phyloP scores from a whole-genome alignment of 1,140 invertebrate genomes.

The Pseudomyrmex dendroicus region DNA sequence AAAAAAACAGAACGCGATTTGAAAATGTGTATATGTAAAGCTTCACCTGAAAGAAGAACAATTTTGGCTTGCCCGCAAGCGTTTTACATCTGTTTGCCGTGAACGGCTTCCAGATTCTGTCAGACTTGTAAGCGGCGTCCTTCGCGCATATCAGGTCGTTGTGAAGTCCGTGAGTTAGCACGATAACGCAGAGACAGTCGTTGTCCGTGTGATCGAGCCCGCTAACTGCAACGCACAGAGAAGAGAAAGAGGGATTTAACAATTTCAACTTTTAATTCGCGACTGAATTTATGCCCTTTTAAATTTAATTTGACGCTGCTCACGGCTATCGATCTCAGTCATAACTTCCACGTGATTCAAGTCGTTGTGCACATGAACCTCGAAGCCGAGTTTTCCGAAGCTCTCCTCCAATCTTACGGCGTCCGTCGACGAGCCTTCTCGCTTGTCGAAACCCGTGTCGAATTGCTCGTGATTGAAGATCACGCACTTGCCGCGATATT shows the following conservation, averaged over 20 bases:
- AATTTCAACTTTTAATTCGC: no score
- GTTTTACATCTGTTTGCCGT: conserved; percentile 87
- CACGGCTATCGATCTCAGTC: conserved; percentile 75
- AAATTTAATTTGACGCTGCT: conserved; percentile 19
- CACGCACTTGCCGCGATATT: conserved; percentile 88
- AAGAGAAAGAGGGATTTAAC: no score
- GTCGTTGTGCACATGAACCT: conserved; percentile 73
- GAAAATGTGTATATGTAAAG: neutral
- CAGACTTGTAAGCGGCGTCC: conserved; percentile 85
- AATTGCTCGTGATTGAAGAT: conserved; percentile 91
- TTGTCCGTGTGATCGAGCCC: conserved; percentile 85
- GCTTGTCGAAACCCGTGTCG: conserved; percentile 69
- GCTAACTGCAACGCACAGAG: conserved; percentile 65
- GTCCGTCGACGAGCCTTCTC: conserved; percentile 77
- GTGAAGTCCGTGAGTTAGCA: conserved; percentile 88
- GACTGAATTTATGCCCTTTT: no score
- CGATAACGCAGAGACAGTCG: conserved; percentile 87
- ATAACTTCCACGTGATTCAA: conserved; percentile 71
- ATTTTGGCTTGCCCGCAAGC: conserved; percentile 88
- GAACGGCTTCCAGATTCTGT: conserved; percentile 87
- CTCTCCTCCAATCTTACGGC: conserved; percentile 72
- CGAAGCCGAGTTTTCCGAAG: conserved; percentile 78
- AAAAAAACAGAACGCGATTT: conserved; percentile 3
- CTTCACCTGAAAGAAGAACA: conserved; percentile 87
- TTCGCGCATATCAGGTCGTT: conserved; percentile 86